Evolutionary conservation across 1,140 invertebrate genomes (phyloP), one percentile per base, ranked within the genome.

Genomic region (Megalonaias nervosa): DNA sequence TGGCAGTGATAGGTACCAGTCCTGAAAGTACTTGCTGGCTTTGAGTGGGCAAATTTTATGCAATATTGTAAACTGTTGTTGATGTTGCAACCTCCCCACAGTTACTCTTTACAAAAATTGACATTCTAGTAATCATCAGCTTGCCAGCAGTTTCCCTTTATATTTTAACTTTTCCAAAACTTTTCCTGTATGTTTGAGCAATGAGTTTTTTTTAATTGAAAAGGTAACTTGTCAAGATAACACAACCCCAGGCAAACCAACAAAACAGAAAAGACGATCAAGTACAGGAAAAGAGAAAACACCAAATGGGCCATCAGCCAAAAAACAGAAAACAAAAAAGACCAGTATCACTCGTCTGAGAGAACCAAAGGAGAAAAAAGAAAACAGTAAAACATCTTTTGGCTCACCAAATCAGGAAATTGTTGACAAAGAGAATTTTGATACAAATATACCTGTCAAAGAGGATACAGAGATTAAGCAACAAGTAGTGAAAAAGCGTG

Each of bases 261-360:
- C 77, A 15, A 82, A 84, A 67, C 66, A 81, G 21, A 84, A 81
- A 59, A 71, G 82, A 16, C 65, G 80, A 48, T 72, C 67, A 2
- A 81, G 74, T 66, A 19, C 72, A 23, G 59, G 56, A 23, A 82
- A 82, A 67, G 73, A 70, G n/a, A 81, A 74, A 38, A 84, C 81
- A 56, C 76, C 83, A 59, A 80, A 62, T 55, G 81, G 78, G 38
- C 81, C 79, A 23, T 61, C 74, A 26, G 48, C 74, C 9, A 82
- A 84, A 64, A 79, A 79, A 66, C 77, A 71, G n/a, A 81, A 75
- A 62, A 79, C 57, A 55, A 62, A 74, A 58, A 60, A 67, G 79
- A 68, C 55, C 31, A 19, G 23, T 60, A 11, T 57, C 67, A 19
- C 66, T 74, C 23, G 79, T 77, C 60, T 64, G 71, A 66, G 76